Evolutionary conservation across 1,140 invertebrate species (phyloP), one percentile per base, ranked within the genome.

Genomic region (Eufriesea mexicana): DNA sequence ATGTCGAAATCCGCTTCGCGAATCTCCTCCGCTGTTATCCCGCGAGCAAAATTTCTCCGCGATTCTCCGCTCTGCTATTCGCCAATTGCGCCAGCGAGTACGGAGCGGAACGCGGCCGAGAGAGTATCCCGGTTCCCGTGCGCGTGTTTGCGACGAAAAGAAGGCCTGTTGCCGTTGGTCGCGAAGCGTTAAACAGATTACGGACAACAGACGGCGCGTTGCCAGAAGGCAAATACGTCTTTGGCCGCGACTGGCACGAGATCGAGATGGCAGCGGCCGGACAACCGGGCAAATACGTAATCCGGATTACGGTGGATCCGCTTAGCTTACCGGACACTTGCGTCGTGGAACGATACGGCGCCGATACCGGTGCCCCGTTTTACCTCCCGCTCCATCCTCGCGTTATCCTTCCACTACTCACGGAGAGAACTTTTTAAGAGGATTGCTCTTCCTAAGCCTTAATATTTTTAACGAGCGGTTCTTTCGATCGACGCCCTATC

Each of bases 231-330:
- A 92, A 93, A 93, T 93, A 91, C 92, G 90, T 91, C 92, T 92
- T 91, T 90, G 88, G 87, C 86, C 86, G 67, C 85, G 84, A 88
- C 62, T 85, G 83, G 86, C 79, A 79, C 82, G 88, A 92, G 92
- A 94, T 93, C 92, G 90, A 93, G 92, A 93, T 93, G 91, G 87
- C 90, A 91, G 90, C 88, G 90, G 89, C 85, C 89, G 89, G 89
- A 83, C 84, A 86, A 91, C 90, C 90, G 83, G 85, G 91, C 90
- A 93, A 94, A 93, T 91, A 92, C 91, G 91, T 94, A 94, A 94
- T 93, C 93, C 93, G 93, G 92, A 94, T 94, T 94, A 94, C 93
- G 90, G 92, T 90, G 90, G 91, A 94, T 94, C 93, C 93, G 93
- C 93, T 94, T 94, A 94, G 91, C 89, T 91, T 88, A 90, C 89